These are phyloP conservation scores for Syrrhaptes paradoxus DNA, from an alignment of 2,113 vertebrate genomes.

Conservation along the genomic window DNA sequence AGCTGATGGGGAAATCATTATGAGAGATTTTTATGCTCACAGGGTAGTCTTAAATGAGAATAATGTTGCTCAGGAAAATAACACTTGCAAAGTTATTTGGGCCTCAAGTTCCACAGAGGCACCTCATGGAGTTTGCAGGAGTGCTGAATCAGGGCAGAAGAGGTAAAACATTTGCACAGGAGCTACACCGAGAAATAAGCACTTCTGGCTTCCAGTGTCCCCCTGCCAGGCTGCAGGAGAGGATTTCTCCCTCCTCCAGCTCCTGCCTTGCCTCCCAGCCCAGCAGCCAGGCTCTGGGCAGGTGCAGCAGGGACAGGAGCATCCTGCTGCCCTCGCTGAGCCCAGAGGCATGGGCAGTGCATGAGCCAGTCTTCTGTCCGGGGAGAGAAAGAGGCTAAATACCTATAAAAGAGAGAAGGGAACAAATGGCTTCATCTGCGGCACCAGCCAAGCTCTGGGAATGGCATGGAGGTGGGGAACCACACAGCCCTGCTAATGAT, in stretches of 20 bases:
- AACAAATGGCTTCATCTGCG: background rate
- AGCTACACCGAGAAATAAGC: background rate
- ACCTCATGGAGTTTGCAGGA: background rate
- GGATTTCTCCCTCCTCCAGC: background rate
- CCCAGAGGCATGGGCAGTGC: fast-evolving
- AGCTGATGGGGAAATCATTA: slow-evolving; percentile 52
- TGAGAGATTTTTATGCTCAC: slow-evolving; percentile 43
- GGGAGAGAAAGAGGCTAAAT: background rate
- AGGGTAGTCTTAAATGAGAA: slow-evolving; percentile 22
- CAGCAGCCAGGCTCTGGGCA: background rate
- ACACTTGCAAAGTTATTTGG: background rate
- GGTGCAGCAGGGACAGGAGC: background rate
- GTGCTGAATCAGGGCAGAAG: slow-evolving; percentile 28
- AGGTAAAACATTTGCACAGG: background rate
- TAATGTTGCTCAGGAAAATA: slow-evolving; percentile 1
- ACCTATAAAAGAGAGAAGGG: background rate
- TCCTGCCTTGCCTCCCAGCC: background rate
- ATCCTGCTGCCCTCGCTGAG: no score
- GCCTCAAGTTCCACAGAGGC: background rate
- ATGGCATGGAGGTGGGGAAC: background rate
- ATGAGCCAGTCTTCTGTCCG: background rate
- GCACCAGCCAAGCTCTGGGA: background rate
- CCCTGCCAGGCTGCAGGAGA: background rate
- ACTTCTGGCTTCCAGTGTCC: background rate
- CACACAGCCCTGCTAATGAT: background rate